Evolutionary conservation across 2,888 invertebrate genomes (phyloP).

Genomic region (Cynaeus angustus): DNA sequence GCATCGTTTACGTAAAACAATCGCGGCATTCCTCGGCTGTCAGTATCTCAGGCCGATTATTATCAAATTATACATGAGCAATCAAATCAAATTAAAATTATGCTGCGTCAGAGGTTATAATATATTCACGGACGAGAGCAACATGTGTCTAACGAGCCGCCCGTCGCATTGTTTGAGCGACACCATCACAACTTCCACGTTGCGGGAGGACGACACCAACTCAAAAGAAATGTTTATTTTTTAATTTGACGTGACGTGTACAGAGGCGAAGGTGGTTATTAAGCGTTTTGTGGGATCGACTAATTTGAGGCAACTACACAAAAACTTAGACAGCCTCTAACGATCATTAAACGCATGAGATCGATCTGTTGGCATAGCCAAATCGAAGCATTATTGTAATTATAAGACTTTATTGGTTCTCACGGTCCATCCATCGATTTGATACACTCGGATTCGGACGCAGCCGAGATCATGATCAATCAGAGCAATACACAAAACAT

Average conservation of each 20-base stretch:
- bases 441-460: slow-evolving; percentile 44
- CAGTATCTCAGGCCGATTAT: slow-evolving; percentile 57
- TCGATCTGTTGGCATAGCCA: slow-evolving; percentile 62
- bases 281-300: slow-evolving; percentile 53
- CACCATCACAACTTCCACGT: slow-evolving; percentile 49
- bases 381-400: slow-evolving; percentile 63
- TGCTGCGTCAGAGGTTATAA: slow-evolving; percentile 67
- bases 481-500: slow-evolving; percentile 47
- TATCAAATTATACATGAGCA: slow-evolving; percentile 68
- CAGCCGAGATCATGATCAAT: slow-evolving; percentile 38
- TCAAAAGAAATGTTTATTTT: slow-evolving; percentile 57
- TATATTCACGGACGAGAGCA: slow-evolving; percentile 61
- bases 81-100: slow-evolving; percentile 68
- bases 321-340: slow-evolving; percentile 41
- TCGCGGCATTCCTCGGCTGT: slow-evolving; percentile 60
- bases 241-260: slow-evolving; percentile 60
- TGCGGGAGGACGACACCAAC: slow-evolving; percentile 44
- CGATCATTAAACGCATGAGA: slow-evolving; percentile 58
- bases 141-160: slow-evolving; percentile 67
- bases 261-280: slow-evolving; percentile 55
- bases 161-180: slow-evolving; percentile 62
- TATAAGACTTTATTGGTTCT: slow-evolving; percentile 62
- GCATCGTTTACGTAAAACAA: slow-evolving; percentile 54
- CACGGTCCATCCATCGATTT: slow-evolving; percentile 56
- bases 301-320: slow-evolving; percentile 46